Evolutionary conservation across 2,113 vertebrate genomes (phyloP), one percentile per base, ranked within the genome.

Genomic region (Psettodes erumei): DNA sequence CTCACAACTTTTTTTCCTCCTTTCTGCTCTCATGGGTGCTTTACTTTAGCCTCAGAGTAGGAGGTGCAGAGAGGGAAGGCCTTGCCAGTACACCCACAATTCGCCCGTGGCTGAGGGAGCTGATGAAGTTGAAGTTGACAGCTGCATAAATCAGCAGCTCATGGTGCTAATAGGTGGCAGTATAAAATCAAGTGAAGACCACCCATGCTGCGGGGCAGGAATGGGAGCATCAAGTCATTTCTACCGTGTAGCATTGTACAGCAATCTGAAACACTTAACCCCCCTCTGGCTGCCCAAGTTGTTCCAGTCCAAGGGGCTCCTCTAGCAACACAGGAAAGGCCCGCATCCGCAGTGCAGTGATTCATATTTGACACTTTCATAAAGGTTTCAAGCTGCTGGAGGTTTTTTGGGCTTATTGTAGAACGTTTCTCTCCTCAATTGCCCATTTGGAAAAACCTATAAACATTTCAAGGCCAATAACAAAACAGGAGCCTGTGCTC

Each of bases 341-440:
- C 75, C 79, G 86, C 91, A 94, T 94, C 83, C 71, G 58, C 70
- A 63, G 56, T 48, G 86, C 90, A 85, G 88, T 94, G 92, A 94
- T 95, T 94, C 93, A 94, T 94, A 94, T 95, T 94, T 93, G 93
- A 89, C 91, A 94, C 89, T 90, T 93, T 83, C 84, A 92, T 90
- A 92, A 93, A 94, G 89, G 87, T 88, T 93, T 86, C 79, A 78
- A 81, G 85, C 87, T 88, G 88, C 83, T 85, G 83, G 78, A 76
- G 77, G 77, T 87, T 83, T 90, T 83, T 81, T 6, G 75, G 63
- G 63, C 50, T 65, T 71, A 90, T 89, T 92, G 88, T 91, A 55
- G 38, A 83, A 60, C 11, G 6, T 51, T 90, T 88, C 71, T 21
- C 71, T 85, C 33, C 76, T 89, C 42, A 69, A 75, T 62, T 35